Conservation (phyloP, 2,797 vertebrate species). For the Anabacerthia variegaticeps region DNA sequence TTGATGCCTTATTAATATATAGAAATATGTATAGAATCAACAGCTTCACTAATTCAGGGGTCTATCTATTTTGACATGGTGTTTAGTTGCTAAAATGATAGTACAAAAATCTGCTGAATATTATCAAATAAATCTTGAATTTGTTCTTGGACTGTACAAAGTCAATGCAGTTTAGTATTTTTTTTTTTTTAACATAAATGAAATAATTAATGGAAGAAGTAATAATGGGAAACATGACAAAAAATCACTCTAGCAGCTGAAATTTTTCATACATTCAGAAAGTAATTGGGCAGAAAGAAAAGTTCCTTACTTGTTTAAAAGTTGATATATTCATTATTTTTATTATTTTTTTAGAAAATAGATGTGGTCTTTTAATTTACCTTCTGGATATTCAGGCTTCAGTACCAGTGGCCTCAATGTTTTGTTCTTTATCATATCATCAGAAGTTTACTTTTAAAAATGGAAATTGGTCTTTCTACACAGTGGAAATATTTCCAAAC, state of each 20-base stretch:
- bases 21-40: neutral
- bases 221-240: neutral
- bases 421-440: neutral
- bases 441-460: neutral
- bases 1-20: neutral
- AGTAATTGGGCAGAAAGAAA: neutral
- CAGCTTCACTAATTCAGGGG: neutral
- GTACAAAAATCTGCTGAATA: neutral
- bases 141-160: neutral
- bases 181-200: neutral
- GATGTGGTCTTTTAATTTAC: neutral
- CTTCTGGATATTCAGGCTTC: neutral
- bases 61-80: neutral
- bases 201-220: neutral
- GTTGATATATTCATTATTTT: neutral
- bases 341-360: neutral
- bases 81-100: neutral
- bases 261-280: neutral
- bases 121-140: neutral
- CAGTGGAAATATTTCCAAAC: neutral
- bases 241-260: neutral
- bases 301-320: neutral
- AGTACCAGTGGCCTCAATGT: neutral
- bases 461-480: neutral
- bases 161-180: fast-evolving